Base-by-base conservation (phyloP, 2,888 invertebrate genomes). In the Dryomyza anilis region DNA sequence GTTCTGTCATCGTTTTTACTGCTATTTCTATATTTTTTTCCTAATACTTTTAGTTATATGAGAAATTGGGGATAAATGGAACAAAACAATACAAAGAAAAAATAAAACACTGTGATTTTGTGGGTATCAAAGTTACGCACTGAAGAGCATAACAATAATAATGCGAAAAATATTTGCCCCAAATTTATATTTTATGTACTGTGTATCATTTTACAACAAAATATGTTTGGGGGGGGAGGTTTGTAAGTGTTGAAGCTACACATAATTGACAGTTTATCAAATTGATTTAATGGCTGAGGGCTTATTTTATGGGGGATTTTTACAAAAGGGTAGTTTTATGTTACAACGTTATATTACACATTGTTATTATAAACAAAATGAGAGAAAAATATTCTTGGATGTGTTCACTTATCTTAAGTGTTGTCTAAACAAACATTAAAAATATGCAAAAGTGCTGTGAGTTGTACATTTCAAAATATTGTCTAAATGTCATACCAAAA, bases 221-320 rank as follows among this genome's bases (percentile, higher is more conserved):
- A 25, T 21, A 50, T 25, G n/a, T 50, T 23, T 25, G 12, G 25
- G n/a, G 14, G 3, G 14, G n/a, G n/a, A n/a, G n/a, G n/a, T n/a
- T n/a, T 39, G 39, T 14, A 39, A 5, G 12, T n/a, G n/a, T 39
- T 12, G n/a, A 21, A 14, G 23, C 48, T 14, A 23, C 48, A 21
- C 36, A 55, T 55, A 36, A 55, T 55, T 33, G 55, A 55, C 23
- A 55, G 55, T 55, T 55, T 55, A 36, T 55, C 14, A 55, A 55
- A 55, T 36, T 55, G 55, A 55, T 36, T 36, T 55, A 55, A 36
- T 5, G 27, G 29, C 50, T 25, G n/a, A n/a, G 25, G 12, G n/a
- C 50, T 27, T n/a, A n/a, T n/a, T n/a, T n/a, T n/a, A n/a, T n/a
- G n/a, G n/a, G n/a, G n/a, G n/a, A n/a, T n/a, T n/a, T n/a, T n/a